Conservation (phyloP, 2,888 invertebrate species). For the Philonicus albiceps region DNA sequence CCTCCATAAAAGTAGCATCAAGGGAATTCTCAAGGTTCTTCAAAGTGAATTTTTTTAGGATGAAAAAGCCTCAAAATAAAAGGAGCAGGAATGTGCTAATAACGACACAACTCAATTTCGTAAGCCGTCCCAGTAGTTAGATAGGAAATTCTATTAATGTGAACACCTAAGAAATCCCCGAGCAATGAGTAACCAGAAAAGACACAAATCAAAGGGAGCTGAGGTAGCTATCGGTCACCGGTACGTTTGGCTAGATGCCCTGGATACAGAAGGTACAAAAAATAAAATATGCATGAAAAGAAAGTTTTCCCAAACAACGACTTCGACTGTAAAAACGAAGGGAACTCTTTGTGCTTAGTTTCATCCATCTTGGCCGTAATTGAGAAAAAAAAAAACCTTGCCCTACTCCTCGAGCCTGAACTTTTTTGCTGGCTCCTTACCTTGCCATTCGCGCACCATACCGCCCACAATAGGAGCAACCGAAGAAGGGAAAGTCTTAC, state of each 20-base stretch:
- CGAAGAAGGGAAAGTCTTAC: not conserved
- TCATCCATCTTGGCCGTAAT: not conserved
- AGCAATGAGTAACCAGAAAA: not conserved
- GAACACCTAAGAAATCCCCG: not conserved
- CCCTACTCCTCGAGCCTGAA: not conserved
- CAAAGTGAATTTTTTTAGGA: not conserved
- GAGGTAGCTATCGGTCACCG: not conserved
- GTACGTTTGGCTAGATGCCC: not conserved
- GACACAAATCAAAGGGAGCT: not conserved
- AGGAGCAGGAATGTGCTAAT: not conserved
- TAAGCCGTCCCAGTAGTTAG: not conserved
- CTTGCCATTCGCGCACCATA: not conserved
- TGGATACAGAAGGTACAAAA: not conserved
- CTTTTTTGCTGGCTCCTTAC: not conserved
- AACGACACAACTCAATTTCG: not conserved
- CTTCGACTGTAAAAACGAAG: not conserved
- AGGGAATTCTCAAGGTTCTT: not conserved
- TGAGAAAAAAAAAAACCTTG: not conserved
- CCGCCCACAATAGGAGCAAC: not conserved
- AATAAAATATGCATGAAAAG: not conserved
- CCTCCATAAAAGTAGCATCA: not conserved
- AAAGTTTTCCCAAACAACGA: not conserved
- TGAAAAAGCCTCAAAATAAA: not conserved
- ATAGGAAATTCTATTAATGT: not conserved
- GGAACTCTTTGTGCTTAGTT: not conserved